Percentiles rank a stretch among this genome's conserved stretches.
Evolutionary conservation across 2,888 invertebrate species (phyloP).

Genomic region (Epirrita christyi): DNA sequence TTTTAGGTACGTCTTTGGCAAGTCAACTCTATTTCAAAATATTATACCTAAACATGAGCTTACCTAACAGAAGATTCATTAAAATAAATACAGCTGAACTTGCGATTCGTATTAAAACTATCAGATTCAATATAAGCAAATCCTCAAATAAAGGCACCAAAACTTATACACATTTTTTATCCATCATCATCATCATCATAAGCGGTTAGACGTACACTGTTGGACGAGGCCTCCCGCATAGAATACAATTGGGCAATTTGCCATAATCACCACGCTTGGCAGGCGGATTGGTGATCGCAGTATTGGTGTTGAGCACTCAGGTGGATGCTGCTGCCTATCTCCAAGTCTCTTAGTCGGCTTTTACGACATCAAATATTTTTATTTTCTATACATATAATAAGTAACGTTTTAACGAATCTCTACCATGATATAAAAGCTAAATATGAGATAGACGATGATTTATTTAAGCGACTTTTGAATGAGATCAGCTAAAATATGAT

Average conservation of each 20-base stretch:
- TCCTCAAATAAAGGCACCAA: constrained; percentile 9
- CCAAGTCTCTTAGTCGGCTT: too few relatives aligned
- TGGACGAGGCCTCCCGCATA: too few relatives aligned
- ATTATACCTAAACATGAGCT: constrained; percentile 26
- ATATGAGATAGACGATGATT: constrained; percentile 11
- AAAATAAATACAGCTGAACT: constrained; percentile 37
- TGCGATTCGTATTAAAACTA: constrained; percentile 31
- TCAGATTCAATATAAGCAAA: constrained; percentile 32
- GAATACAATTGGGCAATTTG: too few relatives aligned
- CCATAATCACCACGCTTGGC: too few relatives aligned
- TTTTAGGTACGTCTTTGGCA: constrained; percentile 69
- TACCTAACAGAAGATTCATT: constrained; percentile 23
- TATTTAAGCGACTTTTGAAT: constrained; percentile 15
- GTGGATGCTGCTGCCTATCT: too few relatives aligned
- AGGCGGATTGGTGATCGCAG: too few relatives aligned
- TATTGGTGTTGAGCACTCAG: too few relatives aligned
- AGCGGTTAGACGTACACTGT: too few relatives aligned
- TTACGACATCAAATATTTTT: too few relatives aligned
- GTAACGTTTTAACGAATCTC: too few relatives aligned
- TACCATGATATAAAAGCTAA: constrained; percentile 16
- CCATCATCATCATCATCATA: neutral
- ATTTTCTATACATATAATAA: too few relatives aligned
- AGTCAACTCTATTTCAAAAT: constrained; percentile 54
- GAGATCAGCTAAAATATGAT: constrained; percentile 27
- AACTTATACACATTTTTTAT: neutral